Percentiles rank a stretch among this genome's conserved stretches.
phyloP scores from a whole-genome alignment of 2,888 invertebrate species.

The Andrena bucephala region DNA sequence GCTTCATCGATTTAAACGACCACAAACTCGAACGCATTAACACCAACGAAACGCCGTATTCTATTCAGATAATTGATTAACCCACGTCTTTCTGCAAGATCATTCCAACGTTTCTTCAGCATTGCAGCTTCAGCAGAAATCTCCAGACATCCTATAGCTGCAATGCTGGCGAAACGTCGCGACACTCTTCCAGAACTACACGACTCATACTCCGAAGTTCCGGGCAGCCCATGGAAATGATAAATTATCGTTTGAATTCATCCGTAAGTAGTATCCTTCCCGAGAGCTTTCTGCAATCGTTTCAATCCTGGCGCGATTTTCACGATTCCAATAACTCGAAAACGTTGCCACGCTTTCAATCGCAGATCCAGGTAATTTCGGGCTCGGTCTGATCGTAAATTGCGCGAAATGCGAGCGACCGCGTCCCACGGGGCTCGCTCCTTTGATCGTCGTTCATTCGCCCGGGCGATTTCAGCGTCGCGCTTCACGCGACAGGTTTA shows the following conservation, averaged over 20 bases:
- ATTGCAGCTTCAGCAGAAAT: no score
- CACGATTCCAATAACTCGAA: conserved; percentile 16
- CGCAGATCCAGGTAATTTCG: conserved; percentile 19
- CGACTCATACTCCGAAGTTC: no score
- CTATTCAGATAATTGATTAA: no score
- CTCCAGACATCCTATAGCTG: no score
- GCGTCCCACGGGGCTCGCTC: not conserved
- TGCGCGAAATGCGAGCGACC: conserved; percentile 14
- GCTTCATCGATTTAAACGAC: no score
- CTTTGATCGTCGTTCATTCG: conserved; percentile 20
- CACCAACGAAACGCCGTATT: no score
- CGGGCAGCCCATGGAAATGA: conserved; percentile 6
- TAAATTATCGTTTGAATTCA: conserved; percentile 2
- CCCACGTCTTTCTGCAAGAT: no score
- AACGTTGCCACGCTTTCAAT: conserved; percentile 11
- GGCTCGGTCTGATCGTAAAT: not conserved
- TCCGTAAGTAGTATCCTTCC: not conserved
- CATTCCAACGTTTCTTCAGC: no score
- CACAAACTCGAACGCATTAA: no score
- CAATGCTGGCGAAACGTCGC: conserved; percentile 1
- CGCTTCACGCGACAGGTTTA: not conserved
- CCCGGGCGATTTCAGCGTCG: not conserved
- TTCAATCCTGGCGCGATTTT: not conserved
- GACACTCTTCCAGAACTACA: no score
- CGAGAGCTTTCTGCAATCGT: not conserved